Base-by-base conservation (phyloP, 1,140 invertebrate genomes). In the Drosophila mauritiana region DNA sequence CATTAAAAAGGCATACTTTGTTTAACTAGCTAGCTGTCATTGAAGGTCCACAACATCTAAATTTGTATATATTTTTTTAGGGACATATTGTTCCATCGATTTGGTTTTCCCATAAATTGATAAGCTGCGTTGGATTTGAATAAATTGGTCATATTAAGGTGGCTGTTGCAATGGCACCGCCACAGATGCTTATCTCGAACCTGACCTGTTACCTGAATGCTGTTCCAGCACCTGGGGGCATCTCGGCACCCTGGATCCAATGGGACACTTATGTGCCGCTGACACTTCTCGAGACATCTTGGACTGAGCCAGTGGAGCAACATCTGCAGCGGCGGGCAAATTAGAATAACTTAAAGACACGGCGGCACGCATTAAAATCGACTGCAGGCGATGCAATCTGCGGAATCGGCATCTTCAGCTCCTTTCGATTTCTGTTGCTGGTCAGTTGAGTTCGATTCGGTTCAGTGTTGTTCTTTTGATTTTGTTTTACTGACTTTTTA, bases 291-390 rank as follows among this genome's bases (percentile, higher is more conserved):
- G 76, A 5, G 48, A 34, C 31, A 8, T 31, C 7, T 3, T 31
- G 7, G 8, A 8, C 31, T 31, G 31, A 8, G 37, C 12, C 37
- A 13, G 11, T 10, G 20, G 42, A 31, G 13, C 27, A 31, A 12
- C 59, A 39, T 54, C 46, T 42, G 13, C 39, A 61, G 11, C 17
- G 52, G 51, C 64, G 73, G 82, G 70, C 78, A 88, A 88, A 88
- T 88, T 88, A 88, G 83, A 88, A 77, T 88, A 88, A 88, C 76
- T 88, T 89, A 80, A 88, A 76, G 83, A 83, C 75, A 78, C 83
- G 84, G 67, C 84, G 63, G 80, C 85, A 89, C 77, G 78, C 85
- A 89, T 89, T 89, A 89, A 80, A 89, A 80, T 69, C 73, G 58
- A 45, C 51, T 48, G 34, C 58, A 49, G 42, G 68, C 57, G 53